Base-by-base conservation (phyloP, 2,797 vertebrate genomes). In the Alectoris magna region DNA sequence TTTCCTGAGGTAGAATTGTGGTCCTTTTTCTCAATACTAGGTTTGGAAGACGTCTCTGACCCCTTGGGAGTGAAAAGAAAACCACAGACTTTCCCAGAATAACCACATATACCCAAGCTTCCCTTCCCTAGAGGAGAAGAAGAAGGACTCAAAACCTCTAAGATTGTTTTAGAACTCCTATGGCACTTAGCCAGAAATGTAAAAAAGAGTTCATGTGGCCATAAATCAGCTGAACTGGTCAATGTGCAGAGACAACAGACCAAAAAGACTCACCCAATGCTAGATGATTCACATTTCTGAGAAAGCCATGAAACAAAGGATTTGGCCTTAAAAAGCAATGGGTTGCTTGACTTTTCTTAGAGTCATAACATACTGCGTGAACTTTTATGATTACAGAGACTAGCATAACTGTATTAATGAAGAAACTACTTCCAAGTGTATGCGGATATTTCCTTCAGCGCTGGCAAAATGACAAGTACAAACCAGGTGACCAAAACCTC, bases 31-130 rank as follows among this genome's bases (percentile, higher is more conserved):
- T 89, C 84, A 56, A 2, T 53, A 23, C 27, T 88, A 58, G 51
- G 14, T 71, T 87, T 87, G 16, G 75, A 84, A 71, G 62, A 53
- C 43, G 66, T 71, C 62, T 93, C 77, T 41, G 9, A 6, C 18
- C 66, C 29, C 23, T 26, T 56, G 86, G 67, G 90, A 73, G 31
- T 86, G 55, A 73, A 94, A 93, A 53, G 36, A 59, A 93, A 93
- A 72, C 55, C 77, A 66, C 67, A 70, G 74, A 36, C 56, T 94
- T 72, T 90, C 80, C 76, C 74, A 95, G 74, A 84, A 69, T 63
- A 88, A 90, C 49, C 90, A 62, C 84, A 82, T 55, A 88, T 51
- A n/a, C 62, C 70, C 86, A 70, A 88, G n/a, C 29, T 95, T 91
- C 63, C 44, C 39, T 84, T 88, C 64, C 68, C 90, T 67, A 63